phyloP scores from a whole-genome alignment of 2,888 invertebrate species.

The Thysanoteuthis rhombus region DNA sequence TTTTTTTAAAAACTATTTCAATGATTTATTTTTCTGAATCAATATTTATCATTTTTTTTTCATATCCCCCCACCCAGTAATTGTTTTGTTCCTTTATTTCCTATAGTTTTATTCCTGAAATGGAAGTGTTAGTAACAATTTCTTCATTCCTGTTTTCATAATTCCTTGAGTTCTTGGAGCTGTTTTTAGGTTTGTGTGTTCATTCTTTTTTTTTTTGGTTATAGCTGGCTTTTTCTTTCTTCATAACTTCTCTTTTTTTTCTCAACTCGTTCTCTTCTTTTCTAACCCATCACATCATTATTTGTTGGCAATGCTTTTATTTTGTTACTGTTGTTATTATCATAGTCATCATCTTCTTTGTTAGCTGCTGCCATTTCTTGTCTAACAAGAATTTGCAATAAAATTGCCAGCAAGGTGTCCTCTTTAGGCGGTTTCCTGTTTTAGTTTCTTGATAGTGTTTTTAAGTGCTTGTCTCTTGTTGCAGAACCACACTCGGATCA shows the following conservation, averaged over 20 bases:
- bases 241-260: neutral
- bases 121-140: neutral
- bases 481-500: conserved; percentile 99
- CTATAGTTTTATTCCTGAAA: neutral
- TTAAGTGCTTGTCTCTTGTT: conserved; percentile 97
- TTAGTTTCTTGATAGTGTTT: conserved; percentile 81
- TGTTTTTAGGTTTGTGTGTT: neutral
- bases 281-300: neutral
- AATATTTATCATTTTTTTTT: neutral
- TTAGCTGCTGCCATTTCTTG: neutral
- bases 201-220: neutral
- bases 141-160: neutral
- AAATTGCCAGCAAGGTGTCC: neutral
- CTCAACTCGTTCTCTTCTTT: neutral
- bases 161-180: neutral
- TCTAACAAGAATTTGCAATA: neutral
- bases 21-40: neutral
- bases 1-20: neutral
- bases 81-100: neutral
- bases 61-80: too few relatives aligned
- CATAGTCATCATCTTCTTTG: neutral
- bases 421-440: conserved; percentile 56
- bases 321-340: neutral
- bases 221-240: neutral
- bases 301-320: conserved; percentile 30